A percentile compares a stretch with the other conserved stretches of the same genome.
Conservation (phyloP, 92 coral and sea anemone genomes). For the Siderastrea siderea region DNA sequence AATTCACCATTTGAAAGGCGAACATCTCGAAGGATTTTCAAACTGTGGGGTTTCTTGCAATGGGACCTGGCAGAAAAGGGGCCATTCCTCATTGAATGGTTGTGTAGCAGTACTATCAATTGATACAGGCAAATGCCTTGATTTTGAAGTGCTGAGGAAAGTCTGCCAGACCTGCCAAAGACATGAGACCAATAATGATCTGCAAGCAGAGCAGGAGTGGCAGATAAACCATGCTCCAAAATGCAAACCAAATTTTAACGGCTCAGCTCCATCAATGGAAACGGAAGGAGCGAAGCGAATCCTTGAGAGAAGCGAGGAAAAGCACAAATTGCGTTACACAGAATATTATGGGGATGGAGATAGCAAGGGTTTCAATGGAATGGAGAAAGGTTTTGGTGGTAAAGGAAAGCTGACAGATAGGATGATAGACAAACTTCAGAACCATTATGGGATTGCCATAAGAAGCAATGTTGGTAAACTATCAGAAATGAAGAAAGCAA, state of each 20-base stretch:
- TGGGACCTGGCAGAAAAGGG: conserved; percentile 49
- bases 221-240: not conserved
- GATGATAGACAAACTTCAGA: conserved; percentile 46
- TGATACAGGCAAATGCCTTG: conserved; percentile 53
- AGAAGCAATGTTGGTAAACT: conserved; percentile 50
- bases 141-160: conserved; percentile 45
- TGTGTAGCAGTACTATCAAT: not conserved
- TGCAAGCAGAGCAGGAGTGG: too few relatives aligned
- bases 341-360: not conserved
- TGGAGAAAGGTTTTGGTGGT: conserved; percentile 55
- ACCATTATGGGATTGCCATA: conserved; percentile 27
- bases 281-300: too few relatives aligned
- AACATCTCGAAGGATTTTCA: conserved; percentile 8
- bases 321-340: too few relatives aligned
- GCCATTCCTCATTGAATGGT: too few relatives aligned
- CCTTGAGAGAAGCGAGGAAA: too few relatives aligned
- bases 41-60: conserved; percentile 60
- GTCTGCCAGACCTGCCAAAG: not conserved
- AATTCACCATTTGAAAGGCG: conserved; percentile 24
- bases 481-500: conserved; percentile 46
- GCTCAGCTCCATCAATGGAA: conserved; percentile 64
- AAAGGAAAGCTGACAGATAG: conserved; percentile 65
- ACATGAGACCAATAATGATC: conserved; percentile 33
- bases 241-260: conserved; percentile 50
- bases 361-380: conserved; percentile 52